Evolutionary conservation across 2,888 invertebrate species (phyloP), one percentile per base, ranked within the genome.

Genomic region (Folsomia candida): DNA sequence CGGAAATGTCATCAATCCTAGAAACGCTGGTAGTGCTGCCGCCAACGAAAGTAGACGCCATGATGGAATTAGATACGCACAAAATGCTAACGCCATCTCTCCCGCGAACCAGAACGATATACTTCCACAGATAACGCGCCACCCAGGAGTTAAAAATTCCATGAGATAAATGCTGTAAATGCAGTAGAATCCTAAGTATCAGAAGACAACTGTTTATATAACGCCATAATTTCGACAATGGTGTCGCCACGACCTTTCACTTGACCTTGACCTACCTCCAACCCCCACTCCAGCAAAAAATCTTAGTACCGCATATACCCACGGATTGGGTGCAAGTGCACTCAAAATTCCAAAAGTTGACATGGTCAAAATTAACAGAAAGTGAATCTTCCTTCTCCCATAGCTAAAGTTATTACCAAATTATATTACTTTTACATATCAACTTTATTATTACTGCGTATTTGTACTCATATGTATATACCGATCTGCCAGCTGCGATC

Each of bases 401-500:
- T 51, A 70, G 11, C 69, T 69, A 59, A 20, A 47, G 11, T 51
- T 14, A 1, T 11, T 47, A 11, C 47, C 18, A 20, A 57, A 57
- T 9, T 57, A 57, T 9, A 11, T 9, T 20, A 9, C 57, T 24
- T 47, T 47, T 47, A 47, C 47, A 14, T 14, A 14, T 47, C 14
- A n/a, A n/a, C n/a, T n/a, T n/a, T n/a, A n/a, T n/a, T n/a, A n/a
- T n/a, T n/a, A n/a, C n/a, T n/a, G n/a, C 47, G 18, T 47, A 47
- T 14, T 47, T 47, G n/a, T n/a, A n/a, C 47, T 14, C 47, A 20
- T 18, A 58, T 58, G 9, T 18, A 20, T 24, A 60, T 65, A 74
- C 72, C 66, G 57, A 25, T 75, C 75, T 2, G 71, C 67, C 6
- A 75, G 60, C 29, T 59, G 67, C 3, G 73, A 67, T 37, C 68